phyloP scores from a whole-genome alignment of 2,888 invertebrate genomes.

The Netelia fuscicornis region DNA sequence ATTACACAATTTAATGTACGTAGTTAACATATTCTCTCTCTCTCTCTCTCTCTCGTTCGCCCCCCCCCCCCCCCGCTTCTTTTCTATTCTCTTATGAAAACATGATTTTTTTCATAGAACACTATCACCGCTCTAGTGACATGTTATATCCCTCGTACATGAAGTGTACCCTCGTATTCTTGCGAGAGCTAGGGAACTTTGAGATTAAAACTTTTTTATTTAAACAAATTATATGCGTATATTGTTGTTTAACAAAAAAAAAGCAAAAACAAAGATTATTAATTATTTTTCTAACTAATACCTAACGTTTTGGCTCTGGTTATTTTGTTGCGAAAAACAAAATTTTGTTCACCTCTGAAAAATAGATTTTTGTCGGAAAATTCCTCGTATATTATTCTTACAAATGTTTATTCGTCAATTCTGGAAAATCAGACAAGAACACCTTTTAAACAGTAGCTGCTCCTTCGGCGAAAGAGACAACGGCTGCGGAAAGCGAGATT shows the following conservation, averaged over 20 bases:
- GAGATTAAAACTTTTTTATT: not conserved
- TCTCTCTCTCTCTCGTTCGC: conserved; percentile 64
- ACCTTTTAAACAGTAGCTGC: not conserved
- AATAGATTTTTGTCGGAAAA: no score
- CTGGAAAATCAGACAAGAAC: no score
- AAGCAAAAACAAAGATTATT: no score
- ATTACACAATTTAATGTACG: conserved; percentile 38
- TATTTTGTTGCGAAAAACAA: no score
- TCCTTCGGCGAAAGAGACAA: not conserved
- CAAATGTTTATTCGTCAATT: no score
- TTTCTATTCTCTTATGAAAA: not conserved
- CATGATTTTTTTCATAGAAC: conserved; percentile 17
- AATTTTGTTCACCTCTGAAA: no score
- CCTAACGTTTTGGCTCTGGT: no score
- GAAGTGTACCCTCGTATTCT: not conserved
- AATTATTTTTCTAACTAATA: no score
- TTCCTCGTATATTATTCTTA: no score
- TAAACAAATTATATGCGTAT: no score
- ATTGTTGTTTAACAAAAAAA: no score
- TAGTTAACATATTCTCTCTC: conserved; percentile 55
- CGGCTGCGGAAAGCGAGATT: not conserved
- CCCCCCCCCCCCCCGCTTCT: conserved; percentile 39
- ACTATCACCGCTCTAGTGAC: conserved; percentile 1
- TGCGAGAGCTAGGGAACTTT: not conserved
- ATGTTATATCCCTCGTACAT: not conserved